Percentiles rank a stretch among this genome's conserved stretches.
Evolutionary conservation across 92 coral and sea anemone species (phyloP).

Genomic region (Desmophyllum pertusum): DNA sequence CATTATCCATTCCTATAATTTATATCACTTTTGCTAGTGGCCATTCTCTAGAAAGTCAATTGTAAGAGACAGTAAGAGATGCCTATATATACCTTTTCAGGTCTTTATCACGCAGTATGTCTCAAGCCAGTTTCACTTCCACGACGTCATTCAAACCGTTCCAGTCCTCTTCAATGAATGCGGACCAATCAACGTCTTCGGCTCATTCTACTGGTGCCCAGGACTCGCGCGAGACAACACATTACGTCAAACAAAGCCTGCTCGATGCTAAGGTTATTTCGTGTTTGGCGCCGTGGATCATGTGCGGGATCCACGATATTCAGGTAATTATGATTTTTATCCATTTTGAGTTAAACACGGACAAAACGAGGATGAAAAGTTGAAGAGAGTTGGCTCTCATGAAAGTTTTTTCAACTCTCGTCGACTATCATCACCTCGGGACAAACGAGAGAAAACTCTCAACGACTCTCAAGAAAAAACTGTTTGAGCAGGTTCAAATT

Average conservation of each 20-base stretch:
- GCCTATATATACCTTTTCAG: neutral
- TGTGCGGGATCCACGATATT: constrained; percentile 82
- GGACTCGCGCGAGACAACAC: constrained; percentile 54
- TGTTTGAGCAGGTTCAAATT: too few relatives aligned
- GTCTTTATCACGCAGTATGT: constrained; percentile 26
- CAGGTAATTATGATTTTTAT: constrained; percentile 73
- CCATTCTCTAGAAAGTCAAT: too few relatives aligned
- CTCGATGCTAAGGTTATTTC: constrained; percentile 64
- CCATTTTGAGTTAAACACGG: too few relatives aligned
- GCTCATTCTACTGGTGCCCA: constrained; percentile 28
- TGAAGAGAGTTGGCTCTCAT: too few relatives aligned
- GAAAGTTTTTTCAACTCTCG: too few relatives aligned
- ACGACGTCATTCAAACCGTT: constrained; percentile 20
- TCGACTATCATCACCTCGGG: too few relatives aligned
- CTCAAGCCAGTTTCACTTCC: constrained; percentile 19
- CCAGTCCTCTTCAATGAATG: constrained; percentile 1
- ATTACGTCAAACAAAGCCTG: constrained; percentile 70
- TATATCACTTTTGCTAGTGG: too few relatives aligned
- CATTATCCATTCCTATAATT: too few relatives aligned
- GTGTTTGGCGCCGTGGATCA: constrained; percentile 80
- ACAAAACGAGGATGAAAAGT: too few relatives aligned
- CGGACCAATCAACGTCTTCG: constrained; percentile 1
- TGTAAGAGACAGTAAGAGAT: too few relatives aligned
- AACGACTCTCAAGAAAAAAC: too few relatives aligned
- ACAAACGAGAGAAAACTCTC: too few relatives aligned